phyloP scores from a whole-genome alignment of 2,113 vertebrate genomes.

The Passer montanus region DNA sequence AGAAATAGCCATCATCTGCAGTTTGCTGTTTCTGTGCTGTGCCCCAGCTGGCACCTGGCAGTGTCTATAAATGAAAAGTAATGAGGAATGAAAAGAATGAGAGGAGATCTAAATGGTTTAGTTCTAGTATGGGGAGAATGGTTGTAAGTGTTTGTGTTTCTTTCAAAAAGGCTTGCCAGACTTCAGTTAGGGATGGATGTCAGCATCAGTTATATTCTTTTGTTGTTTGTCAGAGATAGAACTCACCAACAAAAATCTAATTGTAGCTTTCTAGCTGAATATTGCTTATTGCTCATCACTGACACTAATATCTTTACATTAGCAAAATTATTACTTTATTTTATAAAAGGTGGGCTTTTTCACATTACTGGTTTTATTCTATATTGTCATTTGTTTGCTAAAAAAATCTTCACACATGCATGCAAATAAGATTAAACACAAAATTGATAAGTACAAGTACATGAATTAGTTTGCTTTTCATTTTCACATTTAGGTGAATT shows the following conservation, averaged over 20 bases:
- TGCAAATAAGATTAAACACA: not conserved
- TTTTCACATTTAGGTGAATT: not conserved
- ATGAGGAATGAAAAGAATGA: not conserved
- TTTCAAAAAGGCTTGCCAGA: not conserved
- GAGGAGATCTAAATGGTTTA: not conserved
- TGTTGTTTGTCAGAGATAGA: not conserved
- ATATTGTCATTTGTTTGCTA: not conserved
- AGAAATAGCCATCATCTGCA: conserved; percentile 10
- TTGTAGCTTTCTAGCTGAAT: not conserved
- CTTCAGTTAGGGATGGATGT: not conserved
- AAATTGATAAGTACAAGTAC: not conserved
- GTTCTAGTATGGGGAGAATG: not conserved
- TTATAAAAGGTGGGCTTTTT: not conserved
- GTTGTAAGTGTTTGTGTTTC: not conserved
- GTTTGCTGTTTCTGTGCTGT: not conserved
- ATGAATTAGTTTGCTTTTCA: not conserved
- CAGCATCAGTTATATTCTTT: not conserved
- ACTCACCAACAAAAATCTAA: not conserved
- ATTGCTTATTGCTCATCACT: not conserved
- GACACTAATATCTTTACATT: not conserved
- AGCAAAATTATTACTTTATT: not conserved
- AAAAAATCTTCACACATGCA: not conserved
- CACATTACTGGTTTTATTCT: not conserved
- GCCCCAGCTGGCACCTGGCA: conserved; percentile 31
- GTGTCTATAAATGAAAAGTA: conserved; percentile 5